Conservation (phyloP, 23 tunicate species). For the Clavelina lepadiformis region DNA sequence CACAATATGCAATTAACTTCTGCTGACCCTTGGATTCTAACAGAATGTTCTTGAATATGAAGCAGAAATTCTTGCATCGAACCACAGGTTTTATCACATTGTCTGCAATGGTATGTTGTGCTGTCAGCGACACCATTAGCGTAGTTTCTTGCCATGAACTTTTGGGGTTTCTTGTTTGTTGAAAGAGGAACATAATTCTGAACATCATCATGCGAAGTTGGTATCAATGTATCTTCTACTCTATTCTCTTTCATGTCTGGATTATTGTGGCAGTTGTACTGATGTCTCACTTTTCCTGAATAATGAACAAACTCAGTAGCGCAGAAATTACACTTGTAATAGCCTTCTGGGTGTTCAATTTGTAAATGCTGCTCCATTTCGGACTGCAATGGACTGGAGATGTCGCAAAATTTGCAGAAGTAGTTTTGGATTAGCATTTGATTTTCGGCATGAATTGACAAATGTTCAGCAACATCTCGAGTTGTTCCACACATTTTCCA, state of each 20-base stretch:
- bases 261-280: neutral
- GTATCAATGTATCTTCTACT: neutral
- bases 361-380: neutral
- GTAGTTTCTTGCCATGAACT: neutral
- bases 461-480: slow-evolving; percentile 3
- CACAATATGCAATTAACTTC: slow-evolving; percentile 12
- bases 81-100: neutral
- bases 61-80: neutral
- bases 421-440: neutral
- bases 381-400: neutral
- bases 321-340: slow-evolving; percentile 12
- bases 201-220: neutral
- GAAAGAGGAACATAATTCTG: neutral
- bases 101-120: neutral
- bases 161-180: neutral
- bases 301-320: neutral
- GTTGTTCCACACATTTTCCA: slow-evolving; percentile 16
- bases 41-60: slow-evolving; percentile 11
- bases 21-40: neutral
- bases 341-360: neutral
- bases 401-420: slow-evolving; percentile 14
- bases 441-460: slow-evolving; percentile 1
- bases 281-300: neutral
- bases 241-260: neutral
- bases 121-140: neutral